Percentiles rank a stretch among this genome's conserved stretches.
Conservation (phyloP, 2,888 invertebrate genomes). For the Plebejus argus region DNA sequence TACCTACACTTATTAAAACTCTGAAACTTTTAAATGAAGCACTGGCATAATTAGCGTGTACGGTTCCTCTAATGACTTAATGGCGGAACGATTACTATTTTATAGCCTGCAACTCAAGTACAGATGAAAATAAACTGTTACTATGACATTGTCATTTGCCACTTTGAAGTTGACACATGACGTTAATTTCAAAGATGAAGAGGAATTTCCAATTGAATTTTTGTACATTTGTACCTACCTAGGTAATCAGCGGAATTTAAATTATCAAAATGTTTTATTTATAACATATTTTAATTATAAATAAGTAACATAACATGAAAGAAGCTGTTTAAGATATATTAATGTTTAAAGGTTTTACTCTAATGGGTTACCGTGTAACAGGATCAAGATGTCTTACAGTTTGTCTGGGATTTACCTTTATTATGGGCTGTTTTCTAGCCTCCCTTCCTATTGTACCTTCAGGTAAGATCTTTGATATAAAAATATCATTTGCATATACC, state of each 20-base stretch:
- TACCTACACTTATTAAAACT: no score
- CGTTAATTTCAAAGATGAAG: not conserved
- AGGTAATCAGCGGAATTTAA: not conserved
- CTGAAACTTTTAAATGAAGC: not conserved
- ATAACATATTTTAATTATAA: not conserved
- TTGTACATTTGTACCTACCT: not conserved
- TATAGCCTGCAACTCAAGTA: not conserved
- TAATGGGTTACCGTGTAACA: constrained; percentile 67
- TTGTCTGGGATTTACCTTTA: constrained; percentile 67
- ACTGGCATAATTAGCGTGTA: not conserved
- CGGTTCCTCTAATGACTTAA: not conserved
- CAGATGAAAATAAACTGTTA: not conserved
- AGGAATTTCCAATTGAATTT: not conserved
- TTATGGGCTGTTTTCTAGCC: constrained; percentile 73
- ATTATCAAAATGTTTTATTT: not conserved
- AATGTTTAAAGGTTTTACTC: constrained; percentile 59
- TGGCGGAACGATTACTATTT: not conserved
- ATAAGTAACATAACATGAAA: constrained; percentile 8
- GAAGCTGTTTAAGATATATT: constrained; percentile 42
- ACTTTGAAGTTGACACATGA: not conserved
- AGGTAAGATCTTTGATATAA: constrained; percentile 36
- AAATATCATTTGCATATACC: not conserved
- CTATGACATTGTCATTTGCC: not conserved
- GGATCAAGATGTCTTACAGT: constrained; percentile 67
- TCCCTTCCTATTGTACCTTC: constrained; percentile 62